These are phyloP conservation scores for Caracal caracal DNA, from an alignment of 2,113 vertebrate genomes.

Conservation along the genomic window DNA sequence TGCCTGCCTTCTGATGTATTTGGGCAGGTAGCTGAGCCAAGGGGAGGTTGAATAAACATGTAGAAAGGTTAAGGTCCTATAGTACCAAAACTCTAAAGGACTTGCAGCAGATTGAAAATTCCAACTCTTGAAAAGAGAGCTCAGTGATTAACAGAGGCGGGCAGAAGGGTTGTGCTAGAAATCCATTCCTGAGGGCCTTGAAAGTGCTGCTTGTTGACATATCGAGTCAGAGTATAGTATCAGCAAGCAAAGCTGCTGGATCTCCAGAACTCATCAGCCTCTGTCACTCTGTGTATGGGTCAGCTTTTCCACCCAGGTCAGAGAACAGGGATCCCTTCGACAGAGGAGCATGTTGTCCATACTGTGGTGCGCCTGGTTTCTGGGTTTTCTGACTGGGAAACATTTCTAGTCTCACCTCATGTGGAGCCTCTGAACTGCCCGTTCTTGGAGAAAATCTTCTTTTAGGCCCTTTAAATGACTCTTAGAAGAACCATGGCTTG, in stretches of 20 bases:
- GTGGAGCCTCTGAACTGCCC: accelerated
- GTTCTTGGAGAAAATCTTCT: neutral
- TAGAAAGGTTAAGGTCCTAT: neutral
- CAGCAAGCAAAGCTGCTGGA: neutral
- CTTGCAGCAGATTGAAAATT: neutral
- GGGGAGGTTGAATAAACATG: neutral
- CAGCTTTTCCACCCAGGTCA: neutral
- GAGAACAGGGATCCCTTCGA: neutral
- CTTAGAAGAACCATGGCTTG: neutral
- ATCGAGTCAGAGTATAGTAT: neutral
- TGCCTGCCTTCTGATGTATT: neutral
- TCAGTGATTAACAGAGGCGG: constrained; percentile 63
- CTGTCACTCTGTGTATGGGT: neutral
- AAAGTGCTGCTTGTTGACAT: neutral
- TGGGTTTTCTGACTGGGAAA: neutral
- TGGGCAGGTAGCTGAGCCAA: neutral
- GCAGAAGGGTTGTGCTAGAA: neutral
- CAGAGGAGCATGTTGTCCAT: neutral
- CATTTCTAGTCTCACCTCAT: neutral
- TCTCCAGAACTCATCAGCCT: constrained; percentile 32
- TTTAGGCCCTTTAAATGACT: neutral
- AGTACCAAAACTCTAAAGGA: neutral
- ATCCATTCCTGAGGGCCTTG: neutral
- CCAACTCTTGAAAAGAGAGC: neutral
- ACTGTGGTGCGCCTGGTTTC: neutral